These are phyloP conservation scores for Antechinus flavipes DNA, from an alignment of 2,113 vertebrate genomes.

Conservation along the genomic window DNA sequence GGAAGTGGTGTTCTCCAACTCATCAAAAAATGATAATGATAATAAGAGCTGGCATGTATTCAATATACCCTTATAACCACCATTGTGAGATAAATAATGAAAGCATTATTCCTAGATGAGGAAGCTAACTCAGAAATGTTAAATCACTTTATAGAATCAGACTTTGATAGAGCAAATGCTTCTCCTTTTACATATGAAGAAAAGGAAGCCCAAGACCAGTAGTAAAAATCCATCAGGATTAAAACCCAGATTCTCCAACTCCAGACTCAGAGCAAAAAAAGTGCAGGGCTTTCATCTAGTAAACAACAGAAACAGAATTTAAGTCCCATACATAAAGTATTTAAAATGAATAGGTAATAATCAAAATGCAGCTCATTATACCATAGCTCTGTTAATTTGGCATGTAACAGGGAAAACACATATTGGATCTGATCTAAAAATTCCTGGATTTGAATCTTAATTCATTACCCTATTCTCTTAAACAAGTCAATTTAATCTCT, in stretches of 20 bases:
- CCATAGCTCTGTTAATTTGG: neutral
- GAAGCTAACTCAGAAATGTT: neutral
- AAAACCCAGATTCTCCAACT: neutral
- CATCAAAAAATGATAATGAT: neutral
- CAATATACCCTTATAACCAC: neutral
- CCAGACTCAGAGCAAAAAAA: neutral
- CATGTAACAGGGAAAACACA: neutral
- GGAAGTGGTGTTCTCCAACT: constrained; percentile 26
- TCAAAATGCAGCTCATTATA: neutral
- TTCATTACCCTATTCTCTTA: neutral
- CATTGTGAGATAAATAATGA: neutral
- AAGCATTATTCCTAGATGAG: neutral
- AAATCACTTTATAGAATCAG: neutral
- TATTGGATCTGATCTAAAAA: neutral
- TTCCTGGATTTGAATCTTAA: neutral
- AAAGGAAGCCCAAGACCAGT: neutral
- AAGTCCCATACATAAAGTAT: neutral
- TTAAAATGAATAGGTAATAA: neutral
- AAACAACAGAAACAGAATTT: neutral
- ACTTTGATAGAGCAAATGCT: neutral
- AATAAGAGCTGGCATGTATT: neutral
- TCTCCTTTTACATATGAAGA: neutral
- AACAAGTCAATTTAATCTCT: neutral
- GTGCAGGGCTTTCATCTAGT: neutral
- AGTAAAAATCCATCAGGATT: neutral